Conservation (phyloP, 2,113 vertebrate genomes). For the Pollimyrus isidori region DNA sequence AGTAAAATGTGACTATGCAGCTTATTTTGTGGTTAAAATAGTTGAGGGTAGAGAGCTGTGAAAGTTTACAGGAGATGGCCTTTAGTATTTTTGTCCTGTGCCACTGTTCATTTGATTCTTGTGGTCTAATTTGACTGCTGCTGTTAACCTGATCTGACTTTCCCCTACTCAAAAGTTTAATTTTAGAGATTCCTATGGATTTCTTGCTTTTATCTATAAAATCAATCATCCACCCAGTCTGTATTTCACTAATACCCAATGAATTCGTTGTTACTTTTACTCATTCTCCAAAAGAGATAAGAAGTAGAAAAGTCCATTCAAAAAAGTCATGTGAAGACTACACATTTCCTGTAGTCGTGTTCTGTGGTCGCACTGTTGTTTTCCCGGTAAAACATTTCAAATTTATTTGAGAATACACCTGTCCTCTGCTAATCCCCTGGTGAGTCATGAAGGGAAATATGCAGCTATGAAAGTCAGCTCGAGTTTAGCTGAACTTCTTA, state of each 20-base stretch:
- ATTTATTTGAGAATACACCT: neutral
- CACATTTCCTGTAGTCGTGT: neutral
- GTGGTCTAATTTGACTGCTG: neutral
- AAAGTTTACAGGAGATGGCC: neutral
- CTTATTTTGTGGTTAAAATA: neutral
- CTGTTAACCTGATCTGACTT: neutral
- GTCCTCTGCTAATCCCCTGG: neutral
- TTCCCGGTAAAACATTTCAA: neutral
- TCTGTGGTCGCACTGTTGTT: neutral
- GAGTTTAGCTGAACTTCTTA: neutral
- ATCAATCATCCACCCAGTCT: neutral
- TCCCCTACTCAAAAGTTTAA: neutral
- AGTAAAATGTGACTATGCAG: neutral
- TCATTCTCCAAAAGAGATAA: neutral
- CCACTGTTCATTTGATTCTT: neutral
- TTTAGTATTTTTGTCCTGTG: neutral
- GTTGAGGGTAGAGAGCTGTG: neutral
- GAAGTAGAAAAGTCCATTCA: neutral
- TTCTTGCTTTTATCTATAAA: neutral
- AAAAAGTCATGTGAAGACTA: neutral
- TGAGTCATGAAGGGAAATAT: conserved; percentile 2
- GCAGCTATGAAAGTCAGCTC: neutral
- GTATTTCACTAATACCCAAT: neutral
- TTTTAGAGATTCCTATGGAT: neutral
- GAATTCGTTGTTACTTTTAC: neutral